phyloP scores from a whole-genome alignment of 2,888 invertebrate species.

The Tenodera sinensis region DNA sequence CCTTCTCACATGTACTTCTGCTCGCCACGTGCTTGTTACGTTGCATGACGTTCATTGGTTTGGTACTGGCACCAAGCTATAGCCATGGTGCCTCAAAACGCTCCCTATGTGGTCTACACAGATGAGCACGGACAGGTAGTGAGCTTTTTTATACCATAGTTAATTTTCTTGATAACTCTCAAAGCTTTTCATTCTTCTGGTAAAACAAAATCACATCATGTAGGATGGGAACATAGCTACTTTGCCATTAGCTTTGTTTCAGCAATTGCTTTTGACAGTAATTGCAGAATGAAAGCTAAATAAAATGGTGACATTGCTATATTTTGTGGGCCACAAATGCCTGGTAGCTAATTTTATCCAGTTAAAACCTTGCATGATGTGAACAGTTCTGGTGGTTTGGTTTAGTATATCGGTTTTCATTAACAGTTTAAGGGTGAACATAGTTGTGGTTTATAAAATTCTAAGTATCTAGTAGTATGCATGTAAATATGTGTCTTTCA shows the following conservation, averaged over 20 bases:
- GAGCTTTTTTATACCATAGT: constrained; percentile 24
- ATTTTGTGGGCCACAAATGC: neutral
- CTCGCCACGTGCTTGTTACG: constrained; percentile 28
- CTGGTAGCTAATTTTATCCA: neutral
- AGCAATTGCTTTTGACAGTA: neutral
- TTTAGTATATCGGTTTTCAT: neutral
- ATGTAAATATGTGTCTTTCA: neutral
- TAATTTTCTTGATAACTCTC: constrained; percentile 1
- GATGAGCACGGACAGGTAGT: constrained; percentile 93
- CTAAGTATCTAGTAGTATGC: constrained; percentile 3
- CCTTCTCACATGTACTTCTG: constrained; percentile 20
- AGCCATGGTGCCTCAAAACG: constrained; percentile 73
- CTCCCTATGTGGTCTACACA: constrained; percentile 92
- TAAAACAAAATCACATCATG: neutral
- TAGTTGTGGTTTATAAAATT: neutral
- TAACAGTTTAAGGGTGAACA: neutral
- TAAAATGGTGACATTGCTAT: neutral
- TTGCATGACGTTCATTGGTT: constrained; percentile 29
- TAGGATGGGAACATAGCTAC: neutral
- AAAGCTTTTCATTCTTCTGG: neutral
- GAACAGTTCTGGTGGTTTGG: neutral
- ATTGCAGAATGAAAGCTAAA: neutral
- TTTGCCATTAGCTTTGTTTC: neutral
- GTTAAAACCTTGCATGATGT: neutral
- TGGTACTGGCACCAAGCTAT: constrained; percentile 28